Evolutionary conservation across 2,797 vertebrate genomes (phyloP).

Genomic region (Hozukius guyotensis): DNA sequence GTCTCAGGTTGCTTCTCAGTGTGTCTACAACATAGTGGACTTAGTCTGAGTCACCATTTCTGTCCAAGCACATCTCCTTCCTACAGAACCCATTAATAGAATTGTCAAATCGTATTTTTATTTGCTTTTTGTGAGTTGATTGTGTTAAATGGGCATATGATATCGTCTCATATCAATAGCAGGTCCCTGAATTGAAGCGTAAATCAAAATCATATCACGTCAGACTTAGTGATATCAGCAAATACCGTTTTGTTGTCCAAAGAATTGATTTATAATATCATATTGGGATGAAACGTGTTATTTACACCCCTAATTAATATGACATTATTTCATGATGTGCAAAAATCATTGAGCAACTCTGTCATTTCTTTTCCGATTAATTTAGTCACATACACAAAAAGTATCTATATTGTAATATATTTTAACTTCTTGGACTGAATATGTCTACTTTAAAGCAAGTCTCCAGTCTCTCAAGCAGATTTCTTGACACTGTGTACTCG

Average conservation of each 20-base stretch:
- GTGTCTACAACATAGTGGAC: neutral
- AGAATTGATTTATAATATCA: neutral
- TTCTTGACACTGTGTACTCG: conserved; percentile 12
- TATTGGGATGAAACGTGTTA: neutral
- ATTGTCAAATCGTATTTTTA: neutral
- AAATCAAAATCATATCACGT: neutral
- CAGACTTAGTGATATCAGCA: neutral
- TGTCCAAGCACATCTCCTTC: no score
- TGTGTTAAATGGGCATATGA: neutral
- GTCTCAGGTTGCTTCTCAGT: neutral
- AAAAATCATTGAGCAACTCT: neutral
- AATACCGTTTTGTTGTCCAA: neutral
- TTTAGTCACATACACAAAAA: neutral
- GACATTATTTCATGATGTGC: neutral
- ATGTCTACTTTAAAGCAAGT: conserved; percentile 25
- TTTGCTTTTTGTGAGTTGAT: no score
- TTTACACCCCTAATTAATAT: neutral
- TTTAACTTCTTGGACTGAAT: conserved; percentile 27
- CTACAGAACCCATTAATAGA: no score
- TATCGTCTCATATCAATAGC: neutral
- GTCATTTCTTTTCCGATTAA: neutral
- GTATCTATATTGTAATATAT: neutral
- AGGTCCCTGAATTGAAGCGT: neutral
- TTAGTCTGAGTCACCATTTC: neutral
- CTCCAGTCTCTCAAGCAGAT: neutral